These are phyloP conservation scores for Tetragnatha versicolor DNA, from an alignment of 1,140 invertebrate genomes.

Conservation along the genomic window DNA sequence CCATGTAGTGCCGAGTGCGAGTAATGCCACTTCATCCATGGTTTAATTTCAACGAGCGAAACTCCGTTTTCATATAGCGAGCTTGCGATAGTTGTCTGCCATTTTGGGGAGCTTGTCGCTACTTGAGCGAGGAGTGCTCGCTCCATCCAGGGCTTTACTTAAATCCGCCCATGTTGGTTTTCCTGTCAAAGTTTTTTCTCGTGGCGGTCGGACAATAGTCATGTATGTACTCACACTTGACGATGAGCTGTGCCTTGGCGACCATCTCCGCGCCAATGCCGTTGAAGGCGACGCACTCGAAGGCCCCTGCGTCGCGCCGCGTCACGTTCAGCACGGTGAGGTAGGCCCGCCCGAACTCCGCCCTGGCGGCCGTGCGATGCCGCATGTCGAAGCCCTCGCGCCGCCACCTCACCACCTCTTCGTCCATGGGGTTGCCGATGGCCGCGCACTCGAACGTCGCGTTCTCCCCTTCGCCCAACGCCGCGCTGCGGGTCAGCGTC, in stretches of 20 bases:
- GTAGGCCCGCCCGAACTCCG: conserved; percentile 74
- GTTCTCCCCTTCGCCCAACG: conserved; percentile 79
- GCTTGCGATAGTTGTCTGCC: too few relatives aligned
- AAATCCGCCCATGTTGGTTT: too few relatives aligned
- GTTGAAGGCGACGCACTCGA: conserved; percentile 90
- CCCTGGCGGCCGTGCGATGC: conserved; percentile 52
- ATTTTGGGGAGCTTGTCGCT: too few relatives aligned
- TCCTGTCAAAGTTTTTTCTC: too few relatives aligned
- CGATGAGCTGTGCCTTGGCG: conserved; percentile 71
- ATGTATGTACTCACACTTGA: conserved; percentile 75
- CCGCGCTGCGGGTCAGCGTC: conserved; percentile 76
- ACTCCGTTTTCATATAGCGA: too few relatives aligned
- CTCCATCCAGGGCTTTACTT: too few relatives aligned
- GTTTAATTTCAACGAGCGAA: too few relatives aligned
- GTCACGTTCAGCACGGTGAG: conserved; percentile 79
- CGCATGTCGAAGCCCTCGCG: conserved; percentile 63
- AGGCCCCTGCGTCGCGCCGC: conserved; percentile 85
- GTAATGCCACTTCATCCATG: too few relatives aligned
- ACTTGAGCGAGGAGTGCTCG: too few relatives aligned
- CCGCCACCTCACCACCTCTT: conserved; percentile 86
- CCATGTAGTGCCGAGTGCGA: too few relatives aligned
- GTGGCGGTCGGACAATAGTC: too few relatives aligned
- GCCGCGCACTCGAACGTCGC: conserved; percentile 86
- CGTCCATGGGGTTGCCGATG: conserved; percentile 83
- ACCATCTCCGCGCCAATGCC: conserved; percentile 80